Base-by-base conservation (phyloP, 2,888 invertebrate genomes). In the Hirtodrosophila histrioides region DNA sequence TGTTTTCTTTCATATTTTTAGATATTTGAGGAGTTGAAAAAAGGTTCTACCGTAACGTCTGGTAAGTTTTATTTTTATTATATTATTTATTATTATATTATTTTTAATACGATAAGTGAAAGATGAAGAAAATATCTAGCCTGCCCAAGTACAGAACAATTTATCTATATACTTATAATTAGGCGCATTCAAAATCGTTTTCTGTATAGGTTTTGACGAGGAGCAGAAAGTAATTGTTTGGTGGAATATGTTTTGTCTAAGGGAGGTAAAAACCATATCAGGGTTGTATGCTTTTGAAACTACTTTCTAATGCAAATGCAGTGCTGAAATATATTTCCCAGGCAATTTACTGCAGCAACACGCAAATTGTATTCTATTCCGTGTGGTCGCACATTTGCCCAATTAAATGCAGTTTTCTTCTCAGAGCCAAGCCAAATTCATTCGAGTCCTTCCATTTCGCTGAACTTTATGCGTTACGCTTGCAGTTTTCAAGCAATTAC, bases 321-420 rank as follows among this genome's bases (percentile, higher is more conserved):
- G 11, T n/a, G 11, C 4, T 24, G 33, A 12, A 44, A 57, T 65
- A 44, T n/a, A 51, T 55, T 56, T 23, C 12, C 3, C 10, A 37
- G 12, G 11, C 45, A 41, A 54, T 68, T 55, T 55, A 67, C 37
- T 57, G 37, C 41, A 66, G 46, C 40, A 27, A 48, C 33, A 53
- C 40, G 40, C 23, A 54, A 55, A 51, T 56, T 35, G 23, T 10
- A 51, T 44, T 24, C 10, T 36, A 29, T 56, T 51, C 53, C 49
- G 36, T 58, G 35, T 45, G 55, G 29, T 39, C 55, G 71, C 58
- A 57, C 58, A 17, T 51, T 55, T 8, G 11, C 45, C 51, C 60
- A 61, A 73, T 62, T 66, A 66, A 61, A 54, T 70, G 80, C 78
- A 71, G 57, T 57, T 56, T 36, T 48, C 49, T 50, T 46, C n/a